Evolutionary conservation across 2,888 invertebrate species (phyloP), one percentile per base, ranked within the genome.

Genomic region (Palloptera scutellata): DNA sequence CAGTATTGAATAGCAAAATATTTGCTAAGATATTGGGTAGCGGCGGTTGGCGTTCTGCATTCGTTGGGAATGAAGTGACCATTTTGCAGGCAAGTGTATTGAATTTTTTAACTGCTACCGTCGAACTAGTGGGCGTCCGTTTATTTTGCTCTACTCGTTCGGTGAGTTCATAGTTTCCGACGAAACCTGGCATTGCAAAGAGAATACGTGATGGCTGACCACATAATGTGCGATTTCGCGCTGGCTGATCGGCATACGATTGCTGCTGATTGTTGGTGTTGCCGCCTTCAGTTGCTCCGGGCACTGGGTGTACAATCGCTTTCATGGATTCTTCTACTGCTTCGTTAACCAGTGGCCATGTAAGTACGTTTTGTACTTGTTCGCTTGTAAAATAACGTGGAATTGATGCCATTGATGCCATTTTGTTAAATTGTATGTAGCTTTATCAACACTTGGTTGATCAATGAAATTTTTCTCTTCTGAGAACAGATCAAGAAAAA

Each of bases 51-150:
- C 75, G 76, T 13, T 74, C 68, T n/a, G 72, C 65, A 75, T 87
- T 88, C 1, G 75, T 70, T 0, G 79, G 74, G 66, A 86, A 86
- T 1, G 79, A 78, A 1, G 87, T 86, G 1, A 87, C 87, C 63
- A 88, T 66, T 78, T 88, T 88, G 74, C 87, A 87, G 40, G 84
- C 87, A 45, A 88, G 69, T 0, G 84, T 83, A 55, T 81, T 77
- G 30, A 61, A 69, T 42, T 20, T 64, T 8, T 66, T 1, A 17
- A 40, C n/a, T n/a, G 51, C 19, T 61, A 66, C 19, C 6, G 5
- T 19, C 6, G 5, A 10, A 17, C n/a, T 13, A 51, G 53, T 48
- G 1, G 11, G n/a, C 48, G 48, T 65, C 8, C 41, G 41, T 1
- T 42, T 48, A 4, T 6, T 17, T 0, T 30, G 19, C 9, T 13